Evolutionary conservation across 2,113 vertebrate genomes (phyloP).

Genomic region (Chrysochloris asiatica): DNA sequence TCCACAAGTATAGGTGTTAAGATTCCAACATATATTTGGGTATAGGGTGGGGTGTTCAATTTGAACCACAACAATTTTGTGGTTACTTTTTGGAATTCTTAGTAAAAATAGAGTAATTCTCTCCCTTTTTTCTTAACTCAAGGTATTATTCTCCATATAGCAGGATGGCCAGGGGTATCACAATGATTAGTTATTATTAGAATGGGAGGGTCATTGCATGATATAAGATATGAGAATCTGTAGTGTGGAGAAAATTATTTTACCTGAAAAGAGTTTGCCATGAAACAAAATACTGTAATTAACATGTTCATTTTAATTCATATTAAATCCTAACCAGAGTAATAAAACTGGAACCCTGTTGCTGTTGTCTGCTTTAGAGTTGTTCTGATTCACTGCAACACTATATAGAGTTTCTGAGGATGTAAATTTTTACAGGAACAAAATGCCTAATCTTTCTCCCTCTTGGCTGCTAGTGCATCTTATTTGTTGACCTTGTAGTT

Average conservation of each 20-base stretch:
- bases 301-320: neutral
- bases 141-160: neutral
- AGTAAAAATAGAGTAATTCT: neutral
- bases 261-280: neutral
- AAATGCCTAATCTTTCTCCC: too few relatives aligned
- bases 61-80: neutral
- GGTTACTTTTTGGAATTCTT: neutral
- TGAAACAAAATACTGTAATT: neutral
- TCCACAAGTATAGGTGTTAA: neutral
- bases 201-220: neutral
- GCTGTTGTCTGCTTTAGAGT: too few relatives aligned
- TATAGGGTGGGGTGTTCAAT: neutral
- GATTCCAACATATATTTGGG: neutral
- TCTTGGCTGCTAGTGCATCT: too few relatives aligned
- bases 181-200: neutral
- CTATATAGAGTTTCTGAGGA: too few relatives aligned
- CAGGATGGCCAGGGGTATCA: neutral
- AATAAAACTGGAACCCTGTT: too few relatives aligned
- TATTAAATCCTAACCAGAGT: too few relatives aligned
- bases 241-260: neutral
- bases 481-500: too few relatives aligned
- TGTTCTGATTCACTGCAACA: too few relatives aligned
- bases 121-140: neutral
- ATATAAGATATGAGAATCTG: neutral
- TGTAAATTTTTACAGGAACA: too few relatives aligned